Evolutionary conservation across 1,140 invertebrate genomes (phyloP), one percentile per base, ranked within the genome.

Genomic region (Helicoverpa armigera): DNA sequence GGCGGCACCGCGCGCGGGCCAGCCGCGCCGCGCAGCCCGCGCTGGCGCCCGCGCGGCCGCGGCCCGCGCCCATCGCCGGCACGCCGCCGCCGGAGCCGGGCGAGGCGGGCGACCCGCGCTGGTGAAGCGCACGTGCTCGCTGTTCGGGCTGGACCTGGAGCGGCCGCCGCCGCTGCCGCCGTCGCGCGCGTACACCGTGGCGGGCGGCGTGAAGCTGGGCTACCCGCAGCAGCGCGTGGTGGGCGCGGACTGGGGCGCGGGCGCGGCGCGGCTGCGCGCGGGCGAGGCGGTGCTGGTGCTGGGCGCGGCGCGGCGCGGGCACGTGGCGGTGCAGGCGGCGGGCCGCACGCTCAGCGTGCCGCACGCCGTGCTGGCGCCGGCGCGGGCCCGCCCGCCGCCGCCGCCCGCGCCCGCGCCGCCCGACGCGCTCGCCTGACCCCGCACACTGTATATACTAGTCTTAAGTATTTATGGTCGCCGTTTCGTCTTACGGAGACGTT

Each of bases 171-270:
- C 98, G 16, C 97, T 99, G 54, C 98, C 98, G 5, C 98, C 98
- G 4, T 98, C 98, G 86, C 96, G 98, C 83, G 96, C 98, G 0
- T 99, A 99, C 94, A 99, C 98, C 35, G 98, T 99, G 54, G 96
- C 97, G 43, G 98, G 98, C 79, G 98, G 98, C 93, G 98, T 98
- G n/a, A 99, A 99, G 95, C 93, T 99, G 77, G 97, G 98, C 81
- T 99, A 99, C 95, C 98, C 98, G 50, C 98, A 99, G 95, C 98
- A 97, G 74, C 96, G 98, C 89, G 95, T 98, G 31, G 98, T 99
- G 98, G 98, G 98, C 94, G 97, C 97, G 96, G 97, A 98, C 82
- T 99, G 97, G 95, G 97, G 97, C 5, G 96, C 93, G 65, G 89
- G 92, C 74, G 90, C 72, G 67, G 69, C 94, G 86, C 95, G 95